Conservation (phyloP, 1,140 invertebrate species). For the Nasonia vitripennis region DNA sequence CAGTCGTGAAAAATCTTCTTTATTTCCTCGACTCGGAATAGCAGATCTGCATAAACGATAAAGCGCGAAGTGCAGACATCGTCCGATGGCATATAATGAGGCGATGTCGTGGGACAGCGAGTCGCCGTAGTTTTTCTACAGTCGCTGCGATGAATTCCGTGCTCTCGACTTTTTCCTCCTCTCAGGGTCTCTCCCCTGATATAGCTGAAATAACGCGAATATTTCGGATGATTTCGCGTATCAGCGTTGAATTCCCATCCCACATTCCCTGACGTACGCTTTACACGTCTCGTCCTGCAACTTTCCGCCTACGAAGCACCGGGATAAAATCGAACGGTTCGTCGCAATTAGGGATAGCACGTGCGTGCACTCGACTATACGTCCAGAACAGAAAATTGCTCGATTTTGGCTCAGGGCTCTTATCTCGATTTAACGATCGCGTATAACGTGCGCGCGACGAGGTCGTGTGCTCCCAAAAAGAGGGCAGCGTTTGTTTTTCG, state of each 20-base stretch:
- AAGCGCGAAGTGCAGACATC: neutral
- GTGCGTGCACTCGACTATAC: neutral
- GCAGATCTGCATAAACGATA: neutral
- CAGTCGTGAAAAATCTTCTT: neutral
- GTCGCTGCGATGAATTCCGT: neutral
- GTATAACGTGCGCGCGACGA: no score
- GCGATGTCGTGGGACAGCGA: neutral
- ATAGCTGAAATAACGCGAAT: neutral
- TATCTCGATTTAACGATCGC: constrained; percentile 30
- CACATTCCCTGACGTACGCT: neutral
- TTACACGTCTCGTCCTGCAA: neutral
- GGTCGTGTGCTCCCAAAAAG: neutral
- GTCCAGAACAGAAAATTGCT: neutral
- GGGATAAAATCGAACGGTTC: neutral
- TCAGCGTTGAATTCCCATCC: neutral
- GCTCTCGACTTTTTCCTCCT: neutral
- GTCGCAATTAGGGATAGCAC: neutral
- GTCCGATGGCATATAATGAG: neutral
- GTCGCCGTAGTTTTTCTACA: neutral
- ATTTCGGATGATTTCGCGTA: neutral
- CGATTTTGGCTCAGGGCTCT: neutral
- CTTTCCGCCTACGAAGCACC: neutral
- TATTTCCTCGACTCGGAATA: neutral
- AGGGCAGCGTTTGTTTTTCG: constrained; percentile 3
- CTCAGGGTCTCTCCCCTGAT: neutral